Evolutionary conservation across 2,113 vertebrate species (phyloP).

Genomic region (Gila orcuttii): DNA sequence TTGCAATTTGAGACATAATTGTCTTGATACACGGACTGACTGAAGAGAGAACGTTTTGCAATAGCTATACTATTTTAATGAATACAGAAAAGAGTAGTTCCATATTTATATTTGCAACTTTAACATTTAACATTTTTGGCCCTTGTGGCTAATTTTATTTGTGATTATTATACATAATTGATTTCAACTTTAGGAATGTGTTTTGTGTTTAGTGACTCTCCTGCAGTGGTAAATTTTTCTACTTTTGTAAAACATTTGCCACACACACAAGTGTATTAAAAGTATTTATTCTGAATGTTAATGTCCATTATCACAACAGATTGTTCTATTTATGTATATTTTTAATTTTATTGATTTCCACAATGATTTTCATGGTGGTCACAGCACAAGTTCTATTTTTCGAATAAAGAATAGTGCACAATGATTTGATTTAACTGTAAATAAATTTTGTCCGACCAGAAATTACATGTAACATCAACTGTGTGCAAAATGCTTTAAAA

Average conservation of each 20-base stretch:
- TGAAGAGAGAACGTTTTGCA: conserved; percentile 34
- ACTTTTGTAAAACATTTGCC: conserved; percentile 46
- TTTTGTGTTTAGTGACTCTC: background rate
- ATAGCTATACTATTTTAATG: background rate
- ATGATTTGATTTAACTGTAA: background rate
- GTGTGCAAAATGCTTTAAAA: background rate
- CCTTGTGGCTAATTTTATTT: background rate
- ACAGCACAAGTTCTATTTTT: conserved; percentile 27
- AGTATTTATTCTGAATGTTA: background rate
- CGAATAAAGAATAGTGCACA: conserved; percentile 34
- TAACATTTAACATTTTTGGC: background rate
- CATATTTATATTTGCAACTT: background rate
- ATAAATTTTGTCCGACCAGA: background rate
- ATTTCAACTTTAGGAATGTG: conserved; percentile 10
- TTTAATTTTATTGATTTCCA: background rate
- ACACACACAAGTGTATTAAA: conserved; percentile 17
- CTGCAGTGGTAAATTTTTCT: conserved; percentile 27
- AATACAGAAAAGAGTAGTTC: background rate
- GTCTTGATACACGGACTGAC: conserved; percentile 26
- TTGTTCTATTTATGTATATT: conserved; percentile 21
- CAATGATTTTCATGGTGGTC: conserved; percentile 18
- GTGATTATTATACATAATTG: background rate
- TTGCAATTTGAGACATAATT: conserved; percentile 15
- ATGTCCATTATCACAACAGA: background rate
- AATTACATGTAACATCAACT: background rate